Evolutionary conservation across 2,113 vertebrate genomes (phyloP).

Genomic region (Aleadryas rufinucha): DNA sequence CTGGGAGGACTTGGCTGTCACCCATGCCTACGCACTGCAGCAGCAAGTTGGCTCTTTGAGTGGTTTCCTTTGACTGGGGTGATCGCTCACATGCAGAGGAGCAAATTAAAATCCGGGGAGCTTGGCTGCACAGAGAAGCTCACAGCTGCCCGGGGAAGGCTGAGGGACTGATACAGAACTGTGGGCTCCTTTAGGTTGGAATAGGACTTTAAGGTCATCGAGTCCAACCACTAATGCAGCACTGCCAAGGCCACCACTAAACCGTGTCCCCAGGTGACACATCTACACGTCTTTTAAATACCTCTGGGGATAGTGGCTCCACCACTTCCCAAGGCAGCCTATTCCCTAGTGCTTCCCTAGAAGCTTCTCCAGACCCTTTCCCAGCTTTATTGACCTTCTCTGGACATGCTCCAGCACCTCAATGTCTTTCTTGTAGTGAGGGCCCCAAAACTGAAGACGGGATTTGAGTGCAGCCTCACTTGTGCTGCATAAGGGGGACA

Average conservation of each 20-base stretch:
- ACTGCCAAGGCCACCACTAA: not conserved
- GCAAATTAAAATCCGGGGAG: not conserved
- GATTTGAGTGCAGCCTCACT: not conserved
- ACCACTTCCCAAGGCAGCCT: not conserved
- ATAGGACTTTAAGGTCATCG: accelerated
- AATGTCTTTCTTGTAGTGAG: not conserved
- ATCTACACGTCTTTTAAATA: not conserved
- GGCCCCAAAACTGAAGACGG: not conserved
- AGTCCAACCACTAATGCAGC: not conserved
- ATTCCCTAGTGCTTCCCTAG: not conserved
- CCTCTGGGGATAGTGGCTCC: not conserved
- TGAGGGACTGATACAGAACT: not conserved
- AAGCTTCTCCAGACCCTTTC: not conserved
- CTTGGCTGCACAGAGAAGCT: not conserved
- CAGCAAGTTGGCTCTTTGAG: not conserved
- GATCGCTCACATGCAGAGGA: not conserved
- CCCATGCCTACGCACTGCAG: not conserved
- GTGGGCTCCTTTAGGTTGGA: not conserved
- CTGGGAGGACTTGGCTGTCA: not conserved
- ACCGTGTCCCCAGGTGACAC: not conserved
- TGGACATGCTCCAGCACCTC: not conserved
- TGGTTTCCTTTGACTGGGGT: not conserved
- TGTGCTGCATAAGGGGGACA: not conserved
- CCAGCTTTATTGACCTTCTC: not conserved
- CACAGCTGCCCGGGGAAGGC: accelerated